Conservation (phyloP, 2,888 invertebrate species). For the Rhingia campestris region DNA sequence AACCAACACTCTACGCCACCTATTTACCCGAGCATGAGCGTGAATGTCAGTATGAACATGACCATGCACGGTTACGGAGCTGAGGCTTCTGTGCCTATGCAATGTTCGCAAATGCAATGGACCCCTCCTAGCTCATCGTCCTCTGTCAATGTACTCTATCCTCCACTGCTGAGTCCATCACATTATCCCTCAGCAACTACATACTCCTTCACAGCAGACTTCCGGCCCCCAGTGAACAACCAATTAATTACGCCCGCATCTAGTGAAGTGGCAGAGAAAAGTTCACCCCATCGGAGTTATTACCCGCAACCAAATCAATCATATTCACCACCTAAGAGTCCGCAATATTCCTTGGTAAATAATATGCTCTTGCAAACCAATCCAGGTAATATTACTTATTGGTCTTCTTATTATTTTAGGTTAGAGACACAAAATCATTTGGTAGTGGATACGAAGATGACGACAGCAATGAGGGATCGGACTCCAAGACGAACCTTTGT, state of each 20-base stretch:
- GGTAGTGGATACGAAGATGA: constrained; percentile 87
- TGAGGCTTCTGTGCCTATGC: constrained; percentile 81
- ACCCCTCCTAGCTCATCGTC: constrained; percentile 86
- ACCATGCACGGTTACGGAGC: constrained; percentile 92
- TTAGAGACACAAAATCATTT: constrained; percentile 77
- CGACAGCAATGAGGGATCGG: constrained; percentile 84
- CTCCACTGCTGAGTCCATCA: constrained; percentile 87
- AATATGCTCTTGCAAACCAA: not conserved
- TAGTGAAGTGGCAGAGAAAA: constrained; percentile 75
- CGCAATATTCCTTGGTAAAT: constrained; percentile 77
- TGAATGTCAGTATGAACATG: constrained; percentile 98
- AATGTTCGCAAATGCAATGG: constrained; percentile 91
- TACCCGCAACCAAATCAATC: constrained; percentile 80
- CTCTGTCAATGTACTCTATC: constrained; percentile 86
- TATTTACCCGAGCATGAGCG: constrained; percentile 96
- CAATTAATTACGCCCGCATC: constrained; percentile 83
- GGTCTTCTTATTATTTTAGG: constrained; percentile 42
- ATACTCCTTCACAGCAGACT: constrained; percentile 93
- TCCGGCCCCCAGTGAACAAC: constrained; percentile 85
- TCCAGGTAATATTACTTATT: not conserved
- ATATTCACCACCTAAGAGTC: constrained; percentile 81
- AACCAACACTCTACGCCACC: constrained; percentile 79
- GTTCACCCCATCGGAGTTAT: constrained; percentile 80
- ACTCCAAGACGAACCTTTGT: constrained; percentile 93
- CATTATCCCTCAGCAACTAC: constrained; percentile 88